Evolutionary conservation across 2,888 invertebrate species (phyloP), one percentile per base, ranked within the genome.

Genomic region (Nezara viridula): DNA sequence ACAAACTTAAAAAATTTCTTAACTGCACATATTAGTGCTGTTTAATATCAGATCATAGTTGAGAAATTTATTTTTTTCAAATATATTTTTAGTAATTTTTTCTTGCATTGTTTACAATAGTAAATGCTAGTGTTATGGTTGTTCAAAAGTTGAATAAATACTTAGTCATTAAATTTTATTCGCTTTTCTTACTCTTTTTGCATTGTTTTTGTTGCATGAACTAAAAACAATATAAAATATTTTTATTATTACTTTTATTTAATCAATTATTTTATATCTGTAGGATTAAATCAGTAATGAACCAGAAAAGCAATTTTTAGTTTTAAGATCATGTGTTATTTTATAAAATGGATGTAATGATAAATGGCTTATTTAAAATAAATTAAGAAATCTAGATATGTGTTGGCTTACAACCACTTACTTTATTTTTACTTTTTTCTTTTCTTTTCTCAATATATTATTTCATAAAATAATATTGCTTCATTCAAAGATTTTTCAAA

Each of bases 201-300:
- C 32, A 73, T 73, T 60, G 32, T 73, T 73, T 73, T 14, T 73
- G 37, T 37, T 73, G 66, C 66, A 73, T 73, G 66, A 19, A 37
- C 7, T 19, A 1, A 73, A 37, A 27, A 55, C n/a, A 55, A 66
- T 66, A 27, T 32, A 21, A 32, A 32, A 9, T 37, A 73, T 73
- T 73, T 73, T 73, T 73, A 32, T 37, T 32, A 7, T 44, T 37
- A 27, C 14, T 14, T 73, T 27, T 37, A 73, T 37, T 73, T 37
- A 73, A 37, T 73, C 16, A 37, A 19, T 73, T 37, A 37, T 73
- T 37, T 73, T 73, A 73, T 14, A 66, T 66, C 7, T 32, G 16
- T 19, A 19, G 66, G 66, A 32, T 66, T 32, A 66, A 5, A 73
- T 37, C 37, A 37, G 32, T 37, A 24, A 73, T 73, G 19, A 73